Evolutionary conservation across 2,797 vertebrate species (phyloP), one percentile per base, ranked within the genome.

Genomic region (Sitta carolinensis): DNA sequence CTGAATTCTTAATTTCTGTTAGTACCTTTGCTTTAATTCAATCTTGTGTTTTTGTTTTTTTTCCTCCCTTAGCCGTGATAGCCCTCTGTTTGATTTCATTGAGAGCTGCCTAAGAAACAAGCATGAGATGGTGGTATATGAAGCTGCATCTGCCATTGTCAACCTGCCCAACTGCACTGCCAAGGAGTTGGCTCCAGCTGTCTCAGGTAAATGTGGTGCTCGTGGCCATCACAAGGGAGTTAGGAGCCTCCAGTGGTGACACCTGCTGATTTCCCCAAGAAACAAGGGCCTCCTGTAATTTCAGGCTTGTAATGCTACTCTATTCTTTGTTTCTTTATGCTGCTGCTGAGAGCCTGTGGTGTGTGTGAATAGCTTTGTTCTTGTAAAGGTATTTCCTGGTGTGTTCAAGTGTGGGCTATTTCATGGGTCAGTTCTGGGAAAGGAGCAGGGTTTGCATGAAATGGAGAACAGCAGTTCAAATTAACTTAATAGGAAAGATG

Each of bases 91-190:
- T 5, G 98, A 98, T 87, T 98, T 98, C 96, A 98, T 98, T 0
- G 98, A 98, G 97, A 98, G 97, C 97, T 98, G 98, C 92, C 68
- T 98, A 21, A 97, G 98, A 70, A 98, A 98, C 92, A 98, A 98
- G 63, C 98, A 98, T 0, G 98, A 98, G 92, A 98, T 98, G 98
- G 98, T 98, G 43, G 98, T 98, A 51, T 98, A 98, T 0, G 98
- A 98, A 96, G 98, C 98, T 4, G 98, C 98, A n/a, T 98, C 98
- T 5, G 98, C 98, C 95, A 98, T 98, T 0, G 96, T 98, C 81
- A 98, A 98, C 59, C 95, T 98, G 86, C 98, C 98, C 21, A 98
- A 96, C 94, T 98, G 98, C 95, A 98, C 98, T 19, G 98, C 98
- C 88, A 98, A 98, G 78, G 98, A 98, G 91, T 80, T 98, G 94